Percentiles rank a stretch among this genome's conserved stretches.
Conservation (phyloP, 2,888 invertebrate genomes). For the Limnephilus auricula region DNA sequence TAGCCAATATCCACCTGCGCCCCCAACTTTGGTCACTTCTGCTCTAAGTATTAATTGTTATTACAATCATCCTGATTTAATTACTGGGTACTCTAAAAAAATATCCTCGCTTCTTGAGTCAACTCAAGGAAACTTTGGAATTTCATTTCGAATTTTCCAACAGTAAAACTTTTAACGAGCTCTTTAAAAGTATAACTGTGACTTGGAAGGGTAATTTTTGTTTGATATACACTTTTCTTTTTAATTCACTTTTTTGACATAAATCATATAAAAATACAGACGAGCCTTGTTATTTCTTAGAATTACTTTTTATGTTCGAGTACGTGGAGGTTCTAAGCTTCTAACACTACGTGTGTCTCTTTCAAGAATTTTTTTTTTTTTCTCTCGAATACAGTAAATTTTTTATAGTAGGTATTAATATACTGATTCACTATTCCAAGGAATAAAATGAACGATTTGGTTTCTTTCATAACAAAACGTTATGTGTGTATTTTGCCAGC, state of each 20-base stretch:
- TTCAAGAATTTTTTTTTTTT: neutral
- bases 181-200: neutral
- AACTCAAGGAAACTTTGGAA: neutral
- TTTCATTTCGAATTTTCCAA: neutral
- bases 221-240: neutral
- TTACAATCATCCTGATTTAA: conserved; percentile 30
- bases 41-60: neutral
- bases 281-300: neutral
- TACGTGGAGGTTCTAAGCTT: neutral
- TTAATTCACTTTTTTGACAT: neutral
- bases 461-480: neutral
- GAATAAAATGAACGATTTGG: neutral
- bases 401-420: too few relatives aligned
- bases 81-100: neutral
- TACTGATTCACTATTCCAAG: neutral
- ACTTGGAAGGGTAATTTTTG: conserved; percentile 22
- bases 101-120: conserved; percentile 8
- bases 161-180: conserved; percentile 25
- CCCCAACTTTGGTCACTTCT: conserved; percentile 29
- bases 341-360: neutral
- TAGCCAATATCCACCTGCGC: conserved; percentile 56
- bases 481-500: neutral
- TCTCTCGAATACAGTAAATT: too few relatives aligned
- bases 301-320: neutral
- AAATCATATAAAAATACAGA: neutral